Evolutionary conservation across 2,888 invertebrate species (phyloP).

Genomic region (Clostera curtula): DNA sequence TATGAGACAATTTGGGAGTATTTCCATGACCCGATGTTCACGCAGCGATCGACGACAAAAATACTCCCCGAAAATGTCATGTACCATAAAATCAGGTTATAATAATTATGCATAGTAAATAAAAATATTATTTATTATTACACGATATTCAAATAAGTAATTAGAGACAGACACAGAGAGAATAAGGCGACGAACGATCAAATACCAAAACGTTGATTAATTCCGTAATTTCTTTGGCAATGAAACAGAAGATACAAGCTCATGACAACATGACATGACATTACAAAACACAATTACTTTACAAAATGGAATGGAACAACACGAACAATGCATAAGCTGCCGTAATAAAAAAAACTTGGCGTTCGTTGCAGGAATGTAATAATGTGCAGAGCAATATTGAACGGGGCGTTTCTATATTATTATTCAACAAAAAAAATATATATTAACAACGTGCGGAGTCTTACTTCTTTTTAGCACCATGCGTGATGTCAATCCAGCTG

Average conservation of each 20-base stretch:
- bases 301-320: conserved; percentile 58
- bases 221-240: conserved; percentile 63
- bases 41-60: conserved; percentile 35
- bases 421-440: conserved; percentile 60
- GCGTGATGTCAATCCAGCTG: conserved; percentile 28
- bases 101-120: conserved; percentile 64
- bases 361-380: conserved; percentile 71
- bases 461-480: conserved; percentile 63
- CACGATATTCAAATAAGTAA: conserved; percentile 49
- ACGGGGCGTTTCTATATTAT: conserved; percentile 50
- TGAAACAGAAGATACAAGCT: conserved; percentile 50
- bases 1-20: conserved; percentile 55
- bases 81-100: conserved; percentile 43
- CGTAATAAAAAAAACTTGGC: conserved; percentile 60
- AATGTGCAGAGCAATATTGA: conserved; percentile 65
- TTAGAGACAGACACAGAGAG: conserved; percentile 51
- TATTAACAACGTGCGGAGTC: conserved; percentile 62
- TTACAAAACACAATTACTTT: conserved; percentile 41
- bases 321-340: conserved; percentile 64
- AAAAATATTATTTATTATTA: conserved; percentile 45
- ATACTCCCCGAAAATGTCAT: conserved; percentile 58
- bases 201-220: conserved; percentile 35
- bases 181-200: conserved; percentile 29
- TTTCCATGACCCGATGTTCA: conserved; percentile 39
- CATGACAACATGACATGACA: too few relatives aligned